Evolutionary conservation across 2,113 vertebrate species (phyloP), one percentile per base, ranked within the genome.

Genomic region (Leiothrix lutea): DNA sequence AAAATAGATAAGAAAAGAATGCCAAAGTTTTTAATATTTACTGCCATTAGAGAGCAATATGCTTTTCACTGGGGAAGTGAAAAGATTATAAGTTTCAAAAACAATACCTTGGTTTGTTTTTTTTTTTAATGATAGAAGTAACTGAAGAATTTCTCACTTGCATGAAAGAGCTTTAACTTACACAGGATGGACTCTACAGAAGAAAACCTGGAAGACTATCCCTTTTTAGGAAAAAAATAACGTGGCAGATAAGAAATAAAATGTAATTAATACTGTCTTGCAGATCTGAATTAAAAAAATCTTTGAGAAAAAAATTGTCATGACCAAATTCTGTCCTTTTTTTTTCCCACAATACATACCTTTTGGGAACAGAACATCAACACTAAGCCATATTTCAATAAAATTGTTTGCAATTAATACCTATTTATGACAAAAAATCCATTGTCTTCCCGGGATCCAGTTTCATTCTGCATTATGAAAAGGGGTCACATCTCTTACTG

Each of bases 1-100:
- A 81, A 91, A 91, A 85, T 1, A 94, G 93, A 91, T 95, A 95
- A 92, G 70, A 72, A 95, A 90, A 88, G 31, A 89, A 92, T 11
- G 31, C 11, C 35, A 62, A 74, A 4, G 3, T 51, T 88, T 89
- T 88, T 75, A 77, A 35, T 22, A 47, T 77, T 87, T 95, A 82
- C 64, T 92, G 45, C 20, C 42, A 73, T 86, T 95, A 86, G 64
- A 94, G 90, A 92, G n/a, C 28, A 92, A 83, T 61, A 86, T 67
- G 75, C 69, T 60, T 58, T 58, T 35, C 23, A 58, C 24, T 35
- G 5, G 31, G 24, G 11, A 85, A 90, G 20, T 40, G 15, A 82
- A 87, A 90, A 85, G 31, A 69, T 51, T 64, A 11, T 8, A 48
- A 61, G 14, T 45, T 80, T 74, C 36, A 74, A 53, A 85, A 86